Evolutionary conservation across 2,797 vertebrate species (phyloP).

Genomic region (Capromys pilorides): DNA sequence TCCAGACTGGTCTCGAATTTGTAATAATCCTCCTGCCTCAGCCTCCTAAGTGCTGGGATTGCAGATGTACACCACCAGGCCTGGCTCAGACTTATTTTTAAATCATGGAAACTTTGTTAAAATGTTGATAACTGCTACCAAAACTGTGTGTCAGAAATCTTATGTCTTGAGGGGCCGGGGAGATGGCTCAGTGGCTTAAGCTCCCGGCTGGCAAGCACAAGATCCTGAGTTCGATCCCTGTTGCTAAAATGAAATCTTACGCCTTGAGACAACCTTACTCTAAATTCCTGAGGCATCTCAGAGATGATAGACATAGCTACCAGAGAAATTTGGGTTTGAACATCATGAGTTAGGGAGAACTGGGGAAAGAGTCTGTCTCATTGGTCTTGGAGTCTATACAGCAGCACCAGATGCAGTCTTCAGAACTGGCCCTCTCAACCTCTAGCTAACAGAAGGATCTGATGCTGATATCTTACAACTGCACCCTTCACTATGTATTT

Average conservation of each 20-base stretch:
- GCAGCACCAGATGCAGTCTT: not conserved
- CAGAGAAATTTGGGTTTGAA: not conserved
- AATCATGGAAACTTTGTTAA: not conserved
- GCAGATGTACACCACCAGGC: no score
- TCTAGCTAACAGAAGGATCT: not conserved
- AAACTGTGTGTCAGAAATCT: slow-evolving; percentile 25
- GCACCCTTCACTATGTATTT: not conserved
- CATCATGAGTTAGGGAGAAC: not conserved
- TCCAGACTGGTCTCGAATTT: no score
- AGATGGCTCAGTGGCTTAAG: no score
- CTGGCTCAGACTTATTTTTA: not conserved
- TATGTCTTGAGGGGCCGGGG: not conserved
- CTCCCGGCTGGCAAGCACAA: no score
- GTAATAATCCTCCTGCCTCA: no score
- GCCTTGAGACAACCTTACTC: not conserved
- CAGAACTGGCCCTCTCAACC: not conserved
- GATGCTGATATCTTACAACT: not conserved
- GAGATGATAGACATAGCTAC: not conserved
- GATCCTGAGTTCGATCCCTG: no score
- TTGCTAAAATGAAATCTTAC: not conserved
- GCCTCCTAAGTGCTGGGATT: no score
- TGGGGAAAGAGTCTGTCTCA: no score
- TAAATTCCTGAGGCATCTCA: not conserved
- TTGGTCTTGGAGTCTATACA: not conserved
- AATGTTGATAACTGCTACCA: not conserved